These are phyloP conservation scores for Microtus ochrogaster DNA, from an alignment of 2,113 vertebrate species.

Conservation along the genomic window DNA sequence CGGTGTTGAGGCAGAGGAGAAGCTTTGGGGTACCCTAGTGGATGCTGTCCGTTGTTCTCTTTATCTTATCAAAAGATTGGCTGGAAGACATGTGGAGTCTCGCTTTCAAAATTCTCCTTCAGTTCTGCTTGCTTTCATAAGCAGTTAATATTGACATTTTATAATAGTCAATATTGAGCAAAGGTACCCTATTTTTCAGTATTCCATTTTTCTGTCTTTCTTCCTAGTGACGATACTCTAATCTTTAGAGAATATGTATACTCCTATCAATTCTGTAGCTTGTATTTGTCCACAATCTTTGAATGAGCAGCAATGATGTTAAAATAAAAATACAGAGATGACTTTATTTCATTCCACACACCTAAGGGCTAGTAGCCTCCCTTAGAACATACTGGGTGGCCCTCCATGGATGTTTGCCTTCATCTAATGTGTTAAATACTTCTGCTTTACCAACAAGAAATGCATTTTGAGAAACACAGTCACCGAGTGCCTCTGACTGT, in stretches of 20 bases:
- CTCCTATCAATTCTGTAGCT: conserved; percentile 19
- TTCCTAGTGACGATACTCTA: background rate
- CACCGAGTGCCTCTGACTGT: conserved; percentile 56
- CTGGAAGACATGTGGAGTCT: background rate
- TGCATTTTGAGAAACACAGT: conserved; percentile 48
- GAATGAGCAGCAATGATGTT: background rate
- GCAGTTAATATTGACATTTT: background rate
- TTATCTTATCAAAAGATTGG: background rate
- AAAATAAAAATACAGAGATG: background rate
- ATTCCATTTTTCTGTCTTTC: conserved; percentile 45
- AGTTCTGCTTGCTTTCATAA: conserved; percentile 43
- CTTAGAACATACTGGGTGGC: conserved; percentile 11
- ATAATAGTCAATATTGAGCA: conserved; percentile 1
- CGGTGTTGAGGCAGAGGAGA: too few relatives aligned
- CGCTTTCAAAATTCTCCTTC: background rate
- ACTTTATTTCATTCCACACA: background rate
- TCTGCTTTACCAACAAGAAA: conserved; percentile 65
- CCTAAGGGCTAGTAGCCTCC: background rate
- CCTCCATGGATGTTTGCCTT: conserved; percentile 45
- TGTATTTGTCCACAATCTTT: background rate
- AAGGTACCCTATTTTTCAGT: background rate
- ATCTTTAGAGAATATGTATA: background rate
- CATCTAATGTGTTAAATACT: conserved; percentile 45
- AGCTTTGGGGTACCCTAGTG: background rate
- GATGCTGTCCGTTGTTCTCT: conserved; percentile 42